Conservation (phyloP, 2,888 invertebrate species). For the Parnassius smintheus region DNA sequence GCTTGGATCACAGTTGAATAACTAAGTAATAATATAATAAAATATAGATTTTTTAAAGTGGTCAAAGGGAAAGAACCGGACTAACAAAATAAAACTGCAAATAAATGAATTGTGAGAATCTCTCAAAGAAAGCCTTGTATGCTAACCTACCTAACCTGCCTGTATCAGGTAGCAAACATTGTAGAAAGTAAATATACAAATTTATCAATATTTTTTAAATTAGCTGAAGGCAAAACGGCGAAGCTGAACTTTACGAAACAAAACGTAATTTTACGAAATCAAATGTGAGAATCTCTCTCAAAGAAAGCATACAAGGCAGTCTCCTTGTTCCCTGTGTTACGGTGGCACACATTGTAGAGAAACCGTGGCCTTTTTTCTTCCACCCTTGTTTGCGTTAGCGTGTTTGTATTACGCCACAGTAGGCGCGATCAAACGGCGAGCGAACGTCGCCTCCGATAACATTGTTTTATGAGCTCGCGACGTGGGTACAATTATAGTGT, state of each 20-base stretch:
- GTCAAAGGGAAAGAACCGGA: not conserved
- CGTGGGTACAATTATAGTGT: slow-evolving; percentile 41
- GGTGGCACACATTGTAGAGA: slow-evolving; percentile 6
- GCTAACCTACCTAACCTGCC: too few species aligned
- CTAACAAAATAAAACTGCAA: not conserved
- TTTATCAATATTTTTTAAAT: too few species aligned
- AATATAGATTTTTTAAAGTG: too few species aligned
- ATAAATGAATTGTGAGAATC: not conserved
- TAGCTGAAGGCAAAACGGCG: too few species aligned
- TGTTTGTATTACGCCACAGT: slow-evolving; percentile 49
- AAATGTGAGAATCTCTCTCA: not conserved
- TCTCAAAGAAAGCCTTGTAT: not conserved
- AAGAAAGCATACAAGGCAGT: not conserved
- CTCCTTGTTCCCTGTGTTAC: not conserved
- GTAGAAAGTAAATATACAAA: not conserved
- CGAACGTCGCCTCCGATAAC: slow-evolving; percentile 47
- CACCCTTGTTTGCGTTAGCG: slow-evolving; percentile 52
- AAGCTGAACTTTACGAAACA: not conserved
- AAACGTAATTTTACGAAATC: not conserved
- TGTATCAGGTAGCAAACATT: not conserved
- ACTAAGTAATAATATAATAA: not conserved
- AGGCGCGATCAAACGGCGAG: slow-evolving; percentile 52
- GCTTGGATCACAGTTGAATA: not conserved
- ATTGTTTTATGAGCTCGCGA: slow-evolving; percentile 44
- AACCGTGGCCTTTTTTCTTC: slow-evolving; percentile 43